Evolutionary conservation across 2,888 invertebrate genomes (phyloP), one percentile per base, ranked within the genome.

Genomic region (Chelonus formosanus): DNA sequence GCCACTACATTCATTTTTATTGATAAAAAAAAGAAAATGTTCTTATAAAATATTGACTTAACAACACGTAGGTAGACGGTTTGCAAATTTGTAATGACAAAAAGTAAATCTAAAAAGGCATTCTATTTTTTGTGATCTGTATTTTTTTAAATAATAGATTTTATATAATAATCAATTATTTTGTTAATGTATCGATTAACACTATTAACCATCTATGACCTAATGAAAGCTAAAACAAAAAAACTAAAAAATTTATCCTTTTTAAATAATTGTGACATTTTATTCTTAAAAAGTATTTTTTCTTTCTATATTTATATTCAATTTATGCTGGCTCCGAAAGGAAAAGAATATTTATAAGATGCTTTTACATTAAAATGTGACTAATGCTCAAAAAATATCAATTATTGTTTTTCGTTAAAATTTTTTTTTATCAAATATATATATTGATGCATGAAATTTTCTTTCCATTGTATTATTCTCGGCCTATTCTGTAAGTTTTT

Each of bases 401-500:
- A 20, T 20, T 20, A 20, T 20, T 20, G 6, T 40, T 50, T 47
- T 59, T 10, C 7, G 4, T 7, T 59, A 7, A 59, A 59, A 67
- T 58, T 70, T 32, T 20, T 55, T n/a, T 35, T 36, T 50, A 70
- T 35, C 44, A 32, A 63, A 20, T 20, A 20, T 20, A 20, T 20
- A 20, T 20, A 1, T 20, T 20, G 20, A 20, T 20, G 20, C 20
- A 20, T 20, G 20, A 1, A 20, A 20, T 20, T 20, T 20, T 20
- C 20, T 20, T 20, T 20, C 20, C 1, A 36, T 69, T 71, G 66
- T 63, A 68, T 72, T 71, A 74, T 76, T 76, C 74, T 78, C 80
- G 82, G 82, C 82, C 82, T 82, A 82, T 82, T 82, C 79, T 81
- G 81, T 81, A 81, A 79, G 75, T 78, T 75, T 71, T 71, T 70